phyloP scores from a whole-genome alignment of 2,888 invertebrate species.

The Lasioglossum marginatum region DNA sequence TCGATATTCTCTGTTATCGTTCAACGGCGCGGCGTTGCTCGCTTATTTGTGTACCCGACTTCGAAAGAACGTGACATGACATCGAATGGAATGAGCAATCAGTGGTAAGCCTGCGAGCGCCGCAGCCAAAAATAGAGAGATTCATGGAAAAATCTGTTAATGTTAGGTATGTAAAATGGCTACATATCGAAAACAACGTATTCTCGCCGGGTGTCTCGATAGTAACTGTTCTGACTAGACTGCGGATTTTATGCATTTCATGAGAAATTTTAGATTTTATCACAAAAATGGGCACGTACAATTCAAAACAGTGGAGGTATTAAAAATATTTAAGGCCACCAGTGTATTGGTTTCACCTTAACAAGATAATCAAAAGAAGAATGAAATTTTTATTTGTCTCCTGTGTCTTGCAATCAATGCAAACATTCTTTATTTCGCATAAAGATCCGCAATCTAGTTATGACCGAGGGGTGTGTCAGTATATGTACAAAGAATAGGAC shows the following conservation, averaged over 20 bases:
- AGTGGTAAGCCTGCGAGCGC: slow-evolving; percentile 84
- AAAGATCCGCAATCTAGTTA: too few species aligned
- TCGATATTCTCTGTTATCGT: slow-evolving; percentile 48
- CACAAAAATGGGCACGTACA: too few species aligned
- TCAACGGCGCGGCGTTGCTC: slow-evolving; percentile 46
- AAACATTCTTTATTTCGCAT: too few species aligned
- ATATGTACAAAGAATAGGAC: slow-evolving; percentile 75
- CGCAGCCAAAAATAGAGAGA: slow-evolving; percentile 77
- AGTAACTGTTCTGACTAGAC: too few species aligned
- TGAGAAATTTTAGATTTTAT: too few species aligned
- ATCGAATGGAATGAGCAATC: slow-evolving; percentile 81
- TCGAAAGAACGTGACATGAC: slow-evolving; percentile 71
- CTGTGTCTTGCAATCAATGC: too few species aligned
- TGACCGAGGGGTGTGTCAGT: slow-evolving; percentile 67
- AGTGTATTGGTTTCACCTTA: too few species aligned
- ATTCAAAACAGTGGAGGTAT: too few species aligned
- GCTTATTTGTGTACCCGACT: slow-evolving; percentile 76
- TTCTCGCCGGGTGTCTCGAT: slow-evolving; percentile 61
- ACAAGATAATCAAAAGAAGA: too few species aligned
- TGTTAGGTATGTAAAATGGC: neutral
- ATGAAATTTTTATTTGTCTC: too few species aligned
- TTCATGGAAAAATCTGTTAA: slow-evolving; percentile 22
- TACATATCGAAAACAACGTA: slow-evolving; percentile 61
- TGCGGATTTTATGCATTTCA: too few species aligned
- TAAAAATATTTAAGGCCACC: too few species aligned